Base-by-base conservation (phyloP, 2,113 vertebrate species). In the Corynorhinus townsendii region DNA sequence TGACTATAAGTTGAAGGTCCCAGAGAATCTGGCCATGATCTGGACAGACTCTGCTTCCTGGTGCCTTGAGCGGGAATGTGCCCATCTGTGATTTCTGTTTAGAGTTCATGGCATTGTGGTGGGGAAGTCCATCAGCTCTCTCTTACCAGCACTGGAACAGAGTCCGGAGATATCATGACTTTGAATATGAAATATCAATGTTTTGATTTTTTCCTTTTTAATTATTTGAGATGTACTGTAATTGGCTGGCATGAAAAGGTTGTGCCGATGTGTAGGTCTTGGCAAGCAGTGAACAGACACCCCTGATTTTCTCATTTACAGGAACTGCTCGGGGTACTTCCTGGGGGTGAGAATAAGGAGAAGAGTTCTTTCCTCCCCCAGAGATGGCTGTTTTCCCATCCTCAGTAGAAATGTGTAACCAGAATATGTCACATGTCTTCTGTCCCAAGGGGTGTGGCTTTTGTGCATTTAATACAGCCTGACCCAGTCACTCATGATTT, bases 181-280 rank as follows among this genome's bases (percentile, higher is more conserved):
- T 96, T 92, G 77, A 75, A 77, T 82, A 45, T 81, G 56, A 86
- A 96, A 94, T 93, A 95, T 86, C 90, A 93, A 75, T 80, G 54
- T 71, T 94, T 80, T 93, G 88, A 52, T 47, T 96, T 92, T 93
- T 93, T 95, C 49, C 92, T 66, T 90, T 91, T 92, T 95, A 96
- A 97, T 96, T 96, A 90, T 71, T 93, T 96, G 73, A 90, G 86
- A 95, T 82, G 35, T 5, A 15, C 47, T 73, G 11, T 90, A 93
- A 94, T 95, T 94, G 95, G 59, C 68, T 94, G 95, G 59, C 68
- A 28, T 30, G 62, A 40, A 94, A 96, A 95, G 92, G 88, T 90
- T 83, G 5, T 59, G 47, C 71, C 86, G 33, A 54, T 64, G 12
- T 88, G 20, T 68, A 40, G 43, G 72, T 52, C 62, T 28, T 90